These are phyloP conservation scores for Rhopalosiphum padi DNA, from an alignment of 1,140 invertebrate species.

Conservation along the genomic window DNA sequence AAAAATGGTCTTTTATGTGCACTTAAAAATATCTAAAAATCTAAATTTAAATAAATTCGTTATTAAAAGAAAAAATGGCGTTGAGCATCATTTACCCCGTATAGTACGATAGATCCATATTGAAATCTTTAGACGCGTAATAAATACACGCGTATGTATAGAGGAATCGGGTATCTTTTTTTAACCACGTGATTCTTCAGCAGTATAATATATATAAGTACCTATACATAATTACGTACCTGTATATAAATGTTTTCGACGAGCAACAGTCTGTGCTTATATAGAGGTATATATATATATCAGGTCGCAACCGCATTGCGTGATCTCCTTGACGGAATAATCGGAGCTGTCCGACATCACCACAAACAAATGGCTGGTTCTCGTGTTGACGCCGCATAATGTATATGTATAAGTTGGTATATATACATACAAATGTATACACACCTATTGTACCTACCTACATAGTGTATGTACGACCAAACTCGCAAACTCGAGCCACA, in stretches of 20 bases:
- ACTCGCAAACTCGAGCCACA: not conserved
- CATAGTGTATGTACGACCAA: not conserved
- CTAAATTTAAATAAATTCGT: not conserved
- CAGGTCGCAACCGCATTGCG: slow-evolving; percentile 36
- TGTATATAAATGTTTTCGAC: not conserved
- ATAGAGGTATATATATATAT: not conserved
- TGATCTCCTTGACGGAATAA: slow-evolving; percentile 52
- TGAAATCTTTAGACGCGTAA: not conserved
- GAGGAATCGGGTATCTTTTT: not conserved
- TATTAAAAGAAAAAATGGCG: not conserved
- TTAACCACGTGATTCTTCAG: not conserved
- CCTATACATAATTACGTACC: not conserved
- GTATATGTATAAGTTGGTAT: not conserved
- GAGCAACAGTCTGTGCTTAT: slow-evolving; percentile 27
- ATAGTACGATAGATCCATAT: not conserved
- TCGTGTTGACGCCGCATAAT: slow-evolving; percentile 37
- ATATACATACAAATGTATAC: not conserved
- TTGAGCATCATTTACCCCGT: not conserved
- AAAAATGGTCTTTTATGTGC: not conserved
- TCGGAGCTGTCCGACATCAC: slow-evolving; percentile 48
- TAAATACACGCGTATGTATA: not conserved
- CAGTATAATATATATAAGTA: not conserved
- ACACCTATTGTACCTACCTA: not conserved
- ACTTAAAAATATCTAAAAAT: not conserved
- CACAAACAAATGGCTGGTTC: slow-evolving; percentile 44